Conservation (phyloP, 2,113 vertebrate genomes). For the Pelobates fuscus region DNA sequence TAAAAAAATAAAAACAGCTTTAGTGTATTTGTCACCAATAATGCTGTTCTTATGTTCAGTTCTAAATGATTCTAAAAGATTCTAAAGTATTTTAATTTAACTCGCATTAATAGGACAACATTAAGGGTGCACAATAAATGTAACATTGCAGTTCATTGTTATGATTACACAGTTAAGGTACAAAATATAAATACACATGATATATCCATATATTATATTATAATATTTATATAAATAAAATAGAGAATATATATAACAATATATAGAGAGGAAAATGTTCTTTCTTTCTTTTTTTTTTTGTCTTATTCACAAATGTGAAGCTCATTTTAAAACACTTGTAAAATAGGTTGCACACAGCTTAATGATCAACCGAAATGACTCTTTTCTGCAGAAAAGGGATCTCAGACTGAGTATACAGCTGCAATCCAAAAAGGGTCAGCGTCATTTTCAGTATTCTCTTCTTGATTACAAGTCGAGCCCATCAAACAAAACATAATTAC, state of each 20-base stretch:
- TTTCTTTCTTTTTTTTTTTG: conserved; percentile 68
- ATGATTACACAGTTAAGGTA: too few species aligned
- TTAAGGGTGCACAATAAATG: too few species aligned
- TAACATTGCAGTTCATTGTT: too few species aligned
- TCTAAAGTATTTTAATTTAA: too few species aligned
- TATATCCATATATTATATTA: neutral
- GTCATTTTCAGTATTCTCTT: conserved; percentile 99
- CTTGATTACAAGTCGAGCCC: conserved; percentile 99
- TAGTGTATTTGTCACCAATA: too few species aligned
- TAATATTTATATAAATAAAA: conserved; percentile 66
- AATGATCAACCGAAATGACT: conserved; percentile 83
- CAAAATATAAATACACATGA: neutral
- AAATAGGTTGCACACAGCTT: conserved; percentile 85
- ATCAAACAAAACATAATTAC: conserved; percentile 99
- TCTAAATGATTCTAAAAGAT: too few species aligned
- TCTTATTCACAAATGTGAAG: conserved; percentile 67
- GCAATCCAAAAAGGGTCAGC: conserved; percentile 99
- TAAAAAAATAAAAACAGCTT: too few species aligned
- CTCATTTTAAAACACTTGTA: conserved; percentile 81
- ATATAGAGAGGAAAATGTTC: conserved; percentile 65
- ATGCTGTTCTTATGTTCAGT: too few species aligned
- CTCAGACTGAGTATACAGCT: conserved; percentile 92
- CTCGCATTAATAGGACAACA: too few species aligned
- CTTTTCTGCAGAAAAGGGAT: conserved; percentile 81
- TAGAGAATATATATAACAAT: conserved; percentile 44